Base-by-base conservation (phyloP, 1,140 invertebrate species). In the Diploscapter pachys region DNA sequence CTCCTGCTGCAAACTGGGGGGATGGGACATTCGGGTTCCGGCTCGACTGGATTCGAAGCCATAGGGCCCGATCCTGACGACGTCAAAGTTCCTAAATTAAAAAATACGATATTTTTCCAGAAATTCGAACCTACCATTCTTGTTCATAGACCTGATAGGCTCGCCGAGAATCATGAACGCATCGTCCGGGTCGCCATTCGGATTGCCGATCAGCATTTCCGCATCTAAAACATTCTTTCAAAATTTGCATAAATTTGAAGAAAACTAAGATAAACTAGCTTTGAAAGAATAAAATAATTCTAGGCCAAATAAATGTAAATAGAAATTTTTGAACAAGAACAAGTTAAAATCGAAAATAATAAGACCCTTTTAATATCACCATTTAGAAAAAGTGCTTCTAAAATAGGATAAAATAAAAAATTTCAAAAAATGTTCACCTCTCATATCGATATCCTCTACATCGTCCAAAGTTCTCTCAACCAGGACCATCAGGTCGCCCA, bases 391-490 rank as follows among this genome's bases (percentile, higher is more conserved):
- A 11, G 31, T 59, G 31, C 9, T 11, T 59, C 9, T 59, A 11
- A 11, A 31, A 59, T 11, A 59, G 9, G 57, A 31, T 31, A 11
- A 55, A n/a, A 49, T 6, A 69, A 56, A 9, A 0, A 53, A 9
- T 13, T 55, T 55, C 3, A 69, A 31, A 13, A 31, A 63, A 3
- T 11, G 6, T 50, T 54, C 13, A 74, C 65, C 73, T 69, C 64
- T 74, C n/a, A 54, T 54, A 9, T 75, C 72, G 11, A 64, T 63
- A 9, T 78, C 68, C 53, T 79, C 78, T 49, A 80, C 73, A 66
- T 81, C 80, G 55, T 81, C 80, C 8, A 83, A 63, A 55, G 74
- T 65, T 57, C 82, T 76, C 57, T 83, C 82, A 49, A 83, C 82
- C 5, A 83, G 63, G 5, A 83, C 77, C 48, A 79, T 69, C 56